Conservation (phyloP, 2,888 invertebrate genomes). For the Diloba caeruleocephala region DNA sequence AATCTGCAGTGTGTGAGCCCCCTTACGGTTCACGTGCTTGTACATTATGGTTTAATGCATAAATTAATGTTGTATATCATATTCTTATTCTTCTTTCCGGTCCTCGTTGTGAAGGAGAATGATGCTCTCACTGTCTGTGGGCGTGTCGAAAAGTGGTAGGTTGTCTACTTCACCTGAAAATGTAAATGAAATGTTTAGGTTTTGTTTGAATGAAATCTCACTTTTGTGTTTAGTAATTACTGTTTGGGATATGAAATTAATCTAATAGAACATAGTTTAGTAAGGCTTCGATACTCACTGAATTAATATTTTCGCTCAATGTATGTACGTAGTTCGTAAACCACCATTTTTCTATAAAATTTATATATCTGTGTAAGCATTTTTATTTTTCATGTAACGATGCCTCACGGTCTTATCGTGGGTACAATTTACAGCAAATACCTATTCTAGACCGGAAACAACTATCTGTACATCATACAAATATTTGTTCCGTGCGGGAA, state of each 20-base stretch:
- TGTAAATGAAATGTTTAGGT: conserved; percentile 39
- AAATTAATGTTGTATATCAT: conserved; percentile 9
- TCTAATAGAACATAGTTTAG: background rate
- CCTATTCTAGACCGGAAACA: too few species aligned
- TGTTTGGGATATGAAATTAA: background rate
- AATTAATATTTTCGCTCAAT: conserved; percentile 21
- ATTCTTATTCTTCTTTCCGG: conserved; percentile 59
- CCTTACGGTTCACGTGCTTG: background rate
- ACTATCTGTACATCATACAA: too few species aligned
- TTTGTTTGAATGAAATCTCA: too few species aligned
- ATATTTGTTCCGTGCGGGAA: too few species aligned
- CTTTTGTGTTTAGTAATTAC: too few species aligned
- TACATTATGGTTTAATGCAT: conserved; percentile 11
- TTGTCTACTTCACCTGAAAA: conserved; percentile 82
- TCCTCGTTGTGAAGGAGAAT: conserved; percentile 77
- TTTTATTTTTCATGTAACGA: background rate
- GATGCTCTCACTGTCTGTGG: conserved; percentile 77
- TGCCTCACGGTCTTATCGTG: too few species aligned
- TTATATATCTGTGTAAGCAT: conserved; percentile 23
- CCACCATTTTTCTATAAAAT: conserved; percentile 46
- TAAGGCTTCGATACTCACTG: conserved; percentile 15
- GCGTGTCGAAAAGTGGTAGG: conserved; percentile 77
- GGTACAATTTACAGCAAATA: too few species aligned
- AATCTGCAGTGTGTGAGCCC: too few species aligned
- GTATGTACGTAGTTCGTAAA: conserved; percentile 19